phyloP scores from a whole-genome alignment of 2,113 vertebrate species.

The Thymallus thymallus region DNA sequence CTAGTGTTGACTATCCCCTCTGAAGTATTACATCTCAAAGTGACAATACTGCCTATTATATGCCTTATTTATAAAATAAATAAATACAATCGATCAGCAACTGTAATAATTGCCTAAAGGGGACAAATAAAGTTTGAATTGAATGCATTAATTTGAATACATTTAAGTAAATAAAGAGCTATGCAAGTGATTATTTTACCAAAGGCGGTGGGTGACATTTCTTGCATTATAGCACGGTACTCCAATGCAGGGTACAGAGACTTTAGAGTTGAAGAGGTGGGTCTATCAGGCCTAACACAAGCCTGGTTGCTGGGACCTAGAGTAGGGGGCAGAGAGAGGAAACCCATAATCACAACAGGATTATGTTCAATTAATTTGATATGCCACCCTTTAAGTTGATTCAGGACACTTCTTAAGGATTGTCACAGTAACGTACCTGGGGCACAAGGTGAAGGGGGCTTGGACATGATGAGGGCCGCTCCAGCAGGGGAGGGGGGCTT shows the following conservation, averaged over 20 bases:
- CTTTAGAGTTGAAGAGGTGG: conserved; percentile 73
- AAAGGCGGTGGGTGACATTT: conserved; percentile 93
- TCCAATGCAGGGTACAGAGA: conserved; percentile 83
- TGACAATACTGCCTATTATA: too few relatives aligned
- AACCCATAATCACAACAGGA: too few relatives aligned
- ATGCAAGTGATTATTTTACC: conserved; percentile 70
- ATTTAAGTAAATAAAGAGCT: not conserved
- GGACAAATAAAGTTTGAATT: too few relatives aligned
- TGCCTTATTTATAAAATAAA: too few relatives aligned
- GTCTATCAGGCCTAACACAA: conserved; percentile 71
- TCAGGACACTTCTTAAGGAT: too few relatives aligned
- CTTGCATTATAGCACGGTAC: conserved; percentile 92
- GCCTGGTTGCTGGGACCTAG: conserved; percentile 89
- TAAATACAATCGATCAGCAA: too few relatives aligned
- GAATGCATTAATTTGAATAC: too few relatives aligned
- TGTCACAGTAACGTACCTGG: conserved; percentile 73
- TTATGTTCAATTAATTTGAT: too few relatives aligned
- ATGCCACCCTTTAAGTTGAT: too few relatives aligned
- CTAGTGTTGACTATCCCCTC: too few relatives aligned
- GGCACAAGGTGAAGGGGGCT: conserved; percentile 91
- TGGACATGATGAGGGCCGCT: conserved; percentile 74
- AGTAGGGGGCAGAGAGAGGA: conserved; percentile 14
- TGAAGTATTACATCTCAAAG: too few relatives aligned
- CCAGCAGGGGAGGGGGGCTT: conserved; percentile 85
- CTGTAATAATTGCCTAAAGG: too few relatives aligned